Evolutionary conservation across 2,797 vertebrate genomes (phyloP), one percentile per base, ranked within the genome.

Genomic region (Channallabes apus): DNA sequence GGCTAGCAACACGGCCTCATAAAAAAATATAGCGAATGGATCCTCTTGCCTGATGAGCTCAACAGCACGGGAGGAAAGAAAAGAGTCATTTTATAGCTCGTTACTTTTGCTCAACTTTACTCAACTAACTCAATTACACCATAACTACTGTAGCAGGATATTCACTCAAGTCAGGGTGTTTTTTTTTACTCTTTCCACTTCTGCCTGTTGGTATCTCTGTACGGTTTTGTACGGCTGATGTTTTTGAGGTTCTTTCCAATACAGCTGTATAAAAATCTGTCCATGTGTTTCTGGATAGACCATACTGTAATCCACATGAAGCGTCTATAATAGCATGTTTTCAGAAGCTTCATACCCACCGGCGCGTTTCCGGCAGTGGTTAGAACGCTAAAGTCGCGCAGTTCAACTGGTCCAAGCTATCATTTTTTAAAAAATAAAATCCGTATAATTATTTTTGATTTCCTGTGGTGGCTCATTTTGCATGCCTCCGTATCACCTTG

Each of bases 361-460:
- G 22, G 75, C 71, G 46, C 71, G 82, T 76, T 82, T 62, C 64
- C 67, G 35, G 79, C 76, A 82, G 79, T 17, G 78, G 79, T 80
- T 82, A 14, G 87, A 88, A 89, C 65, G 82, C 64, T 62, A 51
- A 82, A 32, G 54, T 46, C 18, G 65, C 82, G 82, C 62, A 17
- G 56, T 82, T 79, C 41, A 67, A 87, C 82, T 86, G 58, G 82
- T 79, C 85, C 65, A 80, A 59, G 85, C 78, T 81, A 84, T 84
- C 58, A 4, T 88, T 89, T 88, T 89, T 88, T 72, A n/a, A n/a
- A n/a, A n/a, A n/a, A n/a, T n/a, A 51, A 46, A 51, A 89, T 85
- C 84, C 84, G 54, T 20, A 35, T 86, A 87, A 91, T 89, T 90
- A 86, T 88, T 90, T 80, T 88, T 88, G 79, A 89, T 90, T 90